Base-by-base conservation (phyloP, 2,113 vertebrate species). In the Sander vitreus region DNA sequence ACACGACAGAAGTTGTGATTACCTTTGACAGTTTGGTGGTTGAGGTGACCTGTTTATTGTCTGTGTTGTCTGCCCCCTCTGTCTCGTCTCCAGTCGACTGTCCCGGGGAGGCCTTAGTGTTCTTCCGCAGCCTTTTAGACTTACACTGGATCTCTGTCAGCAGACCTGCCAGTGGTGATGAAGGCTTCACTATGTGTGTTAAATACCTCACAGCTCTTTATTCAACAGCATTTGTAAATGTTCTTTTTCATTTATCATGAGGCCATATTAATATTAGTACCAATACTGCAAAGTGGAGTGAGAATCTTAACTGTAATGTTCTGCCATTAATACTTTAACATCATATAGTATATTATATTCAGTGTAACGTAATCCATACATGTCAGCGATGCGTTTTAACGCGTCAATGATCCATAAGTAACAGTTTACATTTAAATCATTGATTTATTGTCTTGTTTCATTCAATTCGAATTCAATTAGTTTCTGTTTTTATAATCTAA, bases 121-220 rank as follows among this genome's bases (percentile, higher is more conserved):
- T 97, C 93, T 99, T 99, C 55, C 97, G 95, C 57, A 99, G 94
- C 70, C 98, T 94, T 94, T 99, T 99, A 50, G 98, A 99, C 88
- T 99, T 99, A 92, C 98, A 99, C 68, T 99, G 98, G 91, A 99
- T 99, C 95, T 99, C 98, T 68, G 98, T 99, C 92, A 99, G 90
- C 83, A 99, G 95, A 88, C 98, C 98, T 99, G 93, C 43, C 39
- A 43, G 74, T 16, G 69, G 63, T 25, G 27, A 81, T 13, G 2
- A 83, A 80, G 58, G 76, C 58, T 80, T 83, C 54, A 81, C 15
- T 80, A 70, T 72, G 33, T 55, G 45, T 65, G 62, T 80, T 85
- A 76, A 84, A 80, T 62, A 79, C 73, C 64, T 86, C 50, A 47
- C 47, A 73, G 75, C 43, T 50, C 51, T 63, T 73, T 75, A 75